Base-by-base conservation (phyloP, 2,888 invertebrate genomes). In the Barypeithes pellucidus region DNA sequence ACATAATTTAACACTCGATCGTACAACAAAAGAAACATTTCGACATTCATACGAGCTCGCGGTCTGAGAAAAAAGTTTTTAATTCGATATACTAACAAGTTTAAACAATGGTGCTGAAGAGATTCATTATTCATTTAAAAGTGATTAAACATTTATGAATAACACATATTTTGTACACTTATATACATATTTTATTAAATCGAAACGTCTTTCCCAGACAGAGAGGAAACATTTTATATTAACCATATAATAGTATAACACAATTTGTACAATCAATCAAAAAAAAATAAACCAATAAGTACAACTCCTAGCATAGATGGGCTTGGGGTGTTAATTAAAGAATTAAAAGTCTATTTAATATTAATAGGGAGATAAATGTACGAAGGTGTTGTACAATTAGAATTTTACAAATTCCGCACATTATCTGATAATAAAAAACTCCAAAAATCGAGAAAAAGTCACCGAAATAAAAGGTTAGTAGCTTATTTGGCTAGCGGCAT, bases 231-330 rank as follows among this genome's bases (percentile, higher is more conserved):
- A 71, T 63, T 66, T 82, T 81, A 81, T 82, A 80, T 81, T 83
- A 83, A 84, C 81, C 82, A 81, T 80, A 79, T 81, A 82, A 82
- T 82, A 80, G 78, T 81, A 82, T 89, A 89, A 89, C 89, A 89
- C 89, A 90, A 90, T 90, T 91, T 90, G 90, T 91, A 91, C 90
- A 89, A 89, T 90, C 88, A 89, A 90, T 89, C 88, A 20, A 70
- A 36, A 45, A 33, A 45, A 67, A 66, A 68, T 54, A 79, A 82
- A n/a, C n/a, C 82, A 85, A 90, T 90, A 90, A 90, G 90, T 90
- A 90, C 90, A 90, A 90, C 88, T 90, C 89, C 89, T 90, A 89
- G 89, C 89, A 90, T 89, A 89, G 89, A 89, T 89, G 89, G 89
- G 82, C 80, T 81, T n/a, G n/a, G 81, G 80, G 79, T 83, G 81